Evolutionary conservation across 2,888 invertebrate genomes (phyloP).

Genomic region (Euzetes globulus): DNA sequence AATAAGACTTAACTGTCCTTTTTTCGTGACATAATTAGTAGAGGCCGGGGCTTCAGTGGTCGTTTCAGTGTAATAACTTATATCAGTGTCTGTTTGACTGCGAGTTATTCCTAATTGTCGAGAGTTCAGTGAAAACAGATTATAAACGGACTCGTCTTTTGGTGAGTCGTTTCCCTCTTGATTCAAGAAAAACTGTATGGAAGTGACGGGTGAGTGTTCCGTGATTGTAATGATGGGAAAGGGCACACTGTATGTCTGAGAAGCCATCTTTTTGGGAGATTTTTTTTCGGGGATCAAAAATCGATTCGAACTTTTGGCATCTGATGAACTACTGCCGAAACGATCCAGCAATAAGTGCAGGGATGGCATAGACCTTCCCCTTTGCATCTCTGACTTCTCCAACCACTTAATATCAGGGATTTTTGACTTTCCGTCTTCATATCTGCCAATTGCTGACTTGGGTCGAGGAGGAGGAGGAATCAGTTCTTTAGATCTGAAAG

Average conservation of each 20-base stretch:
- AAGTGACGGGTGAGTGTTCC: slow-evolving; percentile 79
- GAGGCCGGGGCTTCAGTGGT: slow-evolving; percentile 81
- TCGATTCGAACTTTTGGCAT: not conserved
- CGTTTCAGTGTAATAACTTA: slow-evolving; percentile 72
- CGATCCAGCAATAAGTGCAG: slow-evolving; percentile 41
- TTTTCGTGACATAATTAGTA: slow-evolving; percentile 81
- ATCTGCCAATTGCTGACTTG: slow-evolving; percentile 43
- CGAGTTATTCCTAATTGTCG: slow-evolving; percentile 66
- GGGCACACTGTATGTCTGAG: slow-evolving; percentile 56
- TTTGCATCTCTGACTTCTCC: slow-evolving; percentile 54
- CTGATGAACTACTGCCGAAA: not conserved
- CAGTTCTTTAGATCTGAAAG: slow-evolving; percentile 21
- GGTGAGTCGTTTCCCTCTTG: slow-evolving; percentile 56
- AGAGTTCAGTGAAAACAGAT: slow-evolving; percentile 35
- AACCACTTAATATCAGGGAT: not conserved
- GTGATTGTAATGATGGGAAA: slow-evolving; percentile 96
- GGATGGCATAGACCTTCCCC: slow-evolving; percentile 88
- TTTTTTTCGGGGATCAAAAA: not conserved
- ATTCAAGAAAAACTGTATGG: slow-evolving; percentile 66
- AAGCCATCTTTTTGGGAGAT: slow-evolving; percentile 38
- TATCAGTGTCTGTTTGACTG: slow-evolving; percentile 73
- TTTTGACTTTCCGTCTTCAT: slow-evolving; percentile 17
- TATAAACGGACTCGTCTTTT: slow-evolving; percentile 35
- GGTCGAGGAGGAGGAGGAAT: slow-evolving; percentile 41
- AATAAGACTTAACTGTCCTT: slow-evolving; percentile 86